Evolutionary conservation across 2,113 vertebrate genomes (phyloP).

Genomic region (Kobus ellipsiprymnus): DNA sequence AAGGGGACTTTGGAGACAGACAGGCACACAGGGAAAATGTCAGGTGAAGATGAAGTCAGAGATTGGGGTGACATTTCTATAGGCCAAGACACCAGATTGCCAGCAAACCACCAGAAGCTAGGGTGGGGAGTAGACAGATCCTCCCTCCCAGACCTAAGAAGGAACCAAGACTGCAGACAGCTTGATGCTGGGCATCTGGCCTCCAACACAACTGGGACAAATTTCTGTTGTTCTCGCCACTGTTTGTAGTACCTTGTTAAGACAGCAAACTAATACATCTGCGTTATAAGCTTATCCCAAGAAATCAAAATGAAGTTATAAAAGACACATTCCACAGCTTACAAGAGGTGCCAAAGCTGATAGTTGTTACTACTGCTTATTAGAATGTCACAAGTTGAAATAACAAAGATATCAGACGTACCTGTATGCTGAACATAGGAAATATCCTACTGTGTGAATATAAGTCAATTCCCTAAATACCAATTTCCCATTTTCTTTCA

Average conservation of each 20-base stretch:
- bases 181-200: neutral
- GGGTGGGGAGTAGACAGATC: neutral
- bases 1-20: neutral
- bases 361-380: neutral
- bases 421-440: neutral
- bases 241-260: neutral
- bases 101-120: neutral
- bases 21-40: fast-evolving
- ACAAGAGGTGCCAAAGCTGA: neutral
- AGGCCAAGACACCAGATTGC: neutral
- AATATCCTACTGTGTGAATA: neutral
- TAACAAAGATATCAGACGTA: neutral
- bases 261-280: neutral
- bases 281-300: neutral
- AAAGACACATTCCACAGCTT: neutral
- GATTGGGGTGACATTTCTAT: neutral
- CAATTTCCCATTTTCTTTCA: neutral
- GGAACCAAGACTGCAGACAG: neutral
- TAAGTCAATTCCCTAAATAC: neutral
- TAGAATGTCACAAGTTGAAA: neutral
- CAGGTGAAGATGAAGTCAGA: neutral
- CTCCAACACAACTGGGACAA: neutral
- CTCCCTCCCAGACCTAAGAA: neutral
- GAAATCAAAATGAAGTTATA: neutral
- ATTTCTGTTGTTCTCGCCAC: neutral